Evolutionary conservation across 2,797 vertebrate genomes (phyloP).

Genomic region (Melanotaenia maccullochi): DNA sequence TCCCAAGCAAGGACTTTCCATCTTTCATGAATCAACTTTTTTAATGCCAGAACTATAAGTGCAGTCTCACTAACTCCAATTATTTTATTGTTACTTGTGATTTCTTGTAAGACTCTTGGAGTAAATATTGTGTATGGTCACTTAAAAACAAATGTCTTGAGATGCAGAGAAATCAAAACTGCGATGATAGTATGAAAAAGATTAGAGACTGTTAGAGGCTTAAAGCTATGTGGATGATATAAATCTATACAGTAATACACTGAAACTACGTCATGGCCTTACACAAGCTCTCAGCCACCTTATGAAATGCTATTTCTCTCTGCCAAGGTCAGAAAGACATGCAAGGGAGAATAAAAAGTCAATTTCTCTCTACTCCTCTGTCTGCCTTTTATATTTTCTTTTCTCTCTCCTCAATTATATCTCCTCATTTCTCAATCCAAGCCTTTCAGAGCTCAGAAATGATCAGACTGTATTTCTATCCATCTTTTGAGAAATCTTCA

Average conservation of each 20-base stretch:
- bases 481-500: constrained; percentile 53
- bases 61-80: not conserved
- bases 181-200: not conserved
- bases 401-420: constrained; percentile 37
- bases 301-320: constrained; percentile 27
- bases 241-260: constrained; percentile 20
- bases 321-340: constrained; percentile 51
- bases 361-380: constrained; percentile 21
- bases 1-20: not conserved
- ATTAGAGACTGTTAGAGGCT: constrained; percentile 14
- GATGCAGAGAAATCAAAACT: constrained; percentile 1
- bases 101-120: not conserved
- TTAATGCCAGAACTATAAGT: not conserved
- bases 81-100: not conserved
- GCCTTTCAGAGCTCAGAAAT: constrained; percentile 22
- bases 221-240: constrained; percentile 13
- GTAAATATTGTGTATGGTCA: constrained; percentile 2
- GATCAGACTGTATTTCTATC: constrained; percentile 53
- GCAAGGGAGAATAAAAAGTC: constrained; percentile 43
- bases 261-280: constrained; percentile 10
- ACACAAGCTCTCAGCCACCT: constrained; percentile 28
- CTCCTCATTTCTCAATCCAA: constrained; percentile 27
- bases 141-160: constrained; percentile 1
- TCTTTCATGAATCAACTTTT: constrained; percentile 11
- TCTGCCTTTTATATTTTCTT: constrained; percentile 14